These are phyloP conservation scores for Graphium colonna DNA, from an alignment of 2,888 invertebrate genomes.

Conservation along the genomic window DNA sequence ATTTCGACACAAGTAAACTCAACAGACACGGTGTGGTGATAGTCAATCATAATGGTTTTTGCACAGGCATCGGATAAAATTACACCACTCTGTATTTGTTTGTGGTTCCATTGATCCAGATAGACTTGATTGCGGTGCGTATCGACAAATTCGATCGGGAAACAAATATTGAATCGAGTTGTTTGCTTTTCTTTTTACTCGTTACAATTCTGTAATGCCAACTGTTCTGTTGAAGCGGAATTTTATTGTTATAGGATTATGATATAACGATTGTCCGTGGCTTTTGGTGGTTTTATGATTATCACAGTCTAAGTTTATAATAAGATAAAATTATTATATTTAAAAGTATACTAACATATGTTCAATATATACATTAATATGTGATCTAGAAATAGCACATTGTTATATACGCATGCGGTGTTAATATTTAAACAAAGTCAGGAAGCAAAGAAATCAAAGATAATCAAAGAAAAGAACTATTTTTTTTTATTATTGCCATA, in stretches of 20 bases:
- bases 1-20: constrained; percentile 27
- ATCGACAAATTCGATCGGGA: constrained; percentile 28
- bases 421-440: too few relatives aligned
- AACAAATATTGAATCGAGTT: constrained; percentile 30
- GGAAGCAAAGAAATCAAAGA: too few relatives aligned
- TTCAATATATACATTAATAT: too few relatives aligned
- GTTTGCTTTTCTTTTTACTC: constrained; percentile 26
- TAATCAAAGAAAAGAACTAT: too few relatives aligned
- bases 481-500: too few relatives aligned
- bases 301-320: too few relatives aligned
- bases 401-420: too few relatives aligned
- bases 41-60: constrained; percentile 52
- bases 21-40: constrained; percentile 38
- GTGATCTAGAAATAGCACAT: too few relatives aligned
- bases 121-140: constrained; percentile 33
- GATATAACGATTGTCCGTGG: not conserved
- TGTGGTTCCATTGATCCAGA: constrained; percentile 48
- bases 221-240: not conserved
- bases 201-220: not conserved
- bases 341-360: too few relatives aligned
- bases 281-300: too few relatives aligned
- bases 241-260: constrained; percentile 4
- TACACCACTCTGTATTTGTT: constrained; percentile 51
- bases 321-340: too few relatives aligned
- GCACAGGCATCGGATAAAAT: constrained; percentile 55